Base-by-base conservation (phyloP, 2,797 vertebrate genomes). In the Arrhamphus sclerolepis region DNA sequence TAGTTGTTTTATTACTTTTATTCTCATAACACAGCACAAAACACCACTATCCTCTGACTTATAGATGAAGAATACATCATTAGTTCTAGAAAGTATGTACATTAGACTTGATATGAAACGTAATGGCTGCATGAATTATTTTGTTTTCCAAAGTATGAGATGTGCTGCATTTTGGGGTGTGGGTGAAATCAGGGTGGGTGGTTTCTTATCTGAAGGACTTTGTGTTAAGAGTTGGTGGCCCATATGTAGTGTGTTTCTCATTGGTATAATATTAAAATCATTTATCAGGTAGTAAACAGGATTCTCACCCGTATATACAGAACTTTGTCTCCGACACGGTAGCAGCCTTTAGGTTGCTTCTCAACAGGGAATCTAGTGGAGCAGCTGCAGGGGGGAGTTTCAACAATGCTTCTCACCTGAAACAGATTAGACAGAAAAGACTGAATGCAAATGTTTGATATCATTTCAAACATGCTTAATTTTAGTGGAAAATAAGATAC, bases 271-370 rank as follows among this genome's bases (percentile, higher is more conserved):
- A 21, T 48, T 21, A 5, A 16, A 24, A 5, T 18, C 2, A 38
- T 3, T 11, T 46, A 31, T 56, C n/a, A 1, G 16, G n/a, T n/a
- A n/a, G n/a, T n/a, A 31, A 21, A 26, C 7, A 17, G 1, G 13
- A 43, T 19, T 66, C 90, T 83, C 63, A 93, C 92, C 60, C 92
- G 83, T 52, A 93, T 85, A 20, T 92, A 93, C 10, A 93, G 85
- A 48, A 93, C 80, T 93, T 98, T 99, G 57, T 99, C 97, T 66
- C 97, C 97, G 40, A 99, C 92, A 62, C 96, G 93, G 83, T 98
- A 99, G 72, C 95, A 92, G 53, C 96, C 95, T 89, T 98, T 96
- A 1, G 97, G 96, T 56, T 98, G 96, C 56, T 95, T 95, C 80
- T 98, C 96, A 72, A 99, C 95, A 13, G 90, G 94, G 82, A 97